Base-by-base conservation (phyloP, 2,888 invertebrate genomes). In the Kuschelorhynchus macadamiae region DNA sequence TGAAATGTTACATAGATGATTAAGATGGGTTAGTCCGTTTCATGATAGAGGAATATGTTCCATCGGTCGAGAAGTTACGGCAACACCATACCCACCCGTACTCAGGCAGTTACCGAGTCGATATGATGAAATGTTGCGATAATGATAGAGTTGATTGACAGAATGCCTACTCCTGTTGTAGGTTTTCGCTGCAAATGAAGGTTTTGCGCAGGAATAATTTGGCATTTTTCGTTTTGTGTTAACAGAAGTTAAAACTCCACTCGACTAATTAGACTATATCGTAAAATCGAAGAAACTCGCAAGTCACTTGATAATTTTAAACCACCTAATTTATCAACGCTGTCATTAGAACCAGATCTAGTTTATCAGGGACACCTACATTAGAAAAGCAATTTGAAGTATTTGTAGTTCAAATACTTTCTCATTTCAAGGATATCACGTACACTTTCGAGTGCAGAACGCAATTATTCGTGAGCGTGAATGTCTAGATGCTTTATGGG, bases 401-500 rank as follows among this genome's bases (percentile, higher is more conserved):
- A n/a, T n/a, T n/a, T n/a, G n/a, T n/a, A n/a, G n/a, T n/a, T n/a
- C n/a, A n/a, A n/a, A n/a, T n/a, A n/a, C n/a, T n/a, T n/a, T n/a
- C n/a, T n/a, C n/a, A n/a, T n/a, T n/a, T n/a, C n/a, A n/a, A n/a
- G n/a, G n/a, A n/a, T n/a, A n/a, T 25, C 25, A 5, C 25, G 25
- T 7, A 25, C 25, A 25, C 75, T 30, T 53, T 39, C 16, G 41
- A 42, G 14, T 72, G 71, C 55, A 46, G 46, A 46, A 16, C 14
- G 70, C 0, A 74, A 74, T 18, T 74, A 63, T 53, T 60, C 60
- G 5, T 50, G 62, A 73, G 33, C 64, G 55, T n/a, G 72, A 74
- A 55, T 67, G 69, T 52, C 32, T 75, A 2, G 70, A 61, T 2
- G 72, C 72, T 0, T 12, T 71, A 2, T 73, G 52, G 47, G 70